Evolutionary conservation across 2,888 invertebrate genomes (phyloP), one percentile per base, ranked within the genome.

Genomic region (Sepioteuthis lessoniana): DNA sequence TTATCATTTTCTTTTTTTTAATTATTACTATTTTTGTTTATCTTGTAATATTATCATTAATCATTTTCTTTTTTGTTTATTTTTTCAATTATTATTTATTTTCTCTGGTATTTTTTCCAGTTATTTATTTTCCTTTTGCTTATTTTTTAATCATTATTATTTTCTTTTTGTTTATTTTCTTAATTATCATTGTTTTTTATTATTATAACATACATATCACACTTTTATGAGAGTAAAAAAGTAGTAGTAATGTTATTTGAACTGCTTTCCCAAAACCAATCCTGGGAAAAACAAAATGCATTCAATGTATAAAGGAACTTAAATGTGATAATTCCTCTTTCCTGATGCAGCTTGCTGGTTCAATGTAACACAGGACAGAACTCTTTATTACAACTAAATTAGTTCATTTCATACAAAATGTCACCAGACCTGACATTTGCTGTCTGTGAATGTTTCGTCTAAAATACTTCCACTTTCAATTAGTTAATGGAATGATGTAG

Each of bases 271-370:
- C 76, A 76, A 76, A 76, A n/a, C 13, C n/a, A 76, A 76, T n/a
- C 76, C 76, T 76, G 76, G 76, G 76, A 76, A 76, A n/a, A 76
- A n/a, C 76, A 76, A 76, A 76, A n/a, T 76, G 76, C n/a, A 76
- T 76, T 35, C n/a, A 76, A 19, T n/a, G 76, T 76, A 76, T 76
- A 16, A 76, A 76, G n/a, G 76, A 76, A 92, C 31, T 92, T 92
- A 46, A 92, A 92, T 92, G 38, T 47, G 92, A 92, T 92, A 42
- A 92, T 46, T 76, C n/a, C 76, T 76, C 76, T 76, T 76, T 76
- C 76, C 76, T 76, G 76, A 76, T 76, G 76, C 76, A 76, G 19
- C n/a, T n/a, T 16, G 76, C 76, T 16, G 13, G 76, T n/a, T 76
- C 35, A 76, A 35, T 16, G n/a, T n/a, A 16, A 76, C n/a, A 76